These are phyloP conservation scores for Euzetes globulus DNA, from an alignment of 2,888 invertebrate genomes.

Conservation along the genomic window DNA sequence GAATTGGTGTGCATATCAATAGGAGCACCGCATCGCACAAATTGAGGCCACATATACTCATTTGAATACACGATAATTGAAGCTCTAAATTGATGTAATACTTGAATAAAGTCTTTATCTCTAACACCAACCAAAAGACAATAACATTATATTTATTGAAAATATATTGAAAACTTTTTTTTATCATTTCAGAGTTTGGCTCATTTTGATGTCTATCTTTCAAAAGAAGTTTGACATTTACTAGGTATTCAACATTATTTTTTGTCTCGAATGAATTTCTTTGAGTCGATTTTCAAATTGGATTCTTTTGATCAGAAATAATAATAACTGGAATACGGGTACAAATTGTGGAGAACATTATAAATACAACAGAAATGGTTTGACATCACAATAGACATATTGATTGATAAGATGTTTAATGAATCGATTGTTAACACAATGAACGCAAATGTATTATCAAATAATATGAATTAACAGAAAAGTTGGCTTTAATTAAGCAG, in stretches of 20 bases:
- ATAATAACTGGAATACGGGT: background rate
- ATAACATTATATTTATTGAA: background rate
- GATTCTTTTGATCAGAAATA: no score
- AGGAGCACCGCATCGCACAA: slow-evolving; percentile 9
- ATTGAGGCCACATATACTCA: slow-evolving; percentile 10
- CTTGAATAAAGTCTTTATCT: background rate
- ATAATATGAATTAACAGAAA: background rate
- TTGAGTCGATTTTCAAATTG: no score
- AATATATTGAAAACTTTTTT: slow-evolving; percentile 5
- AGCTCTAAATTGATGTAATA: slow-evolving; percentile 4
- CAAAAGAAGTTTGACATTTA: background rate
- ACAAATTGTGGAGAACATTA: background rate
- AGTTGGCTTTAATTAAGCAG: slow-evolving; percentile 3
- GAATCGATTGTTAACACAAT: background rate
- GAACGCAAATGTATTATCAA: background rate
- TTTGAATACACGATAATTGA: slow-evolving; percentile 22
- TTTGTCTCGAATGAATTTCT: no score
- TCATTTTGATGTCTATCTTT: background rate
- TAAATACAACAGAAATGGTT: background rate
- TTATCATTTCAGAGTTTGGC: background rate
- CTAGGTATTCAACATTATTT: no score
- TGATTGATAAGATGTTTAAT: background rate
- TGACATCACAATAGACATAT: background rate
- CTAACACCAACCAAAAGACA: background rate
- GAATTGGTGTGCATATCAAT: slow-evolving; percentile 13